These are phyloP conservation scores for Garrulus glandarius DNA, from an alignment of 2,797 vertebrate genomes.

Conservation along the genomic window DNA sequence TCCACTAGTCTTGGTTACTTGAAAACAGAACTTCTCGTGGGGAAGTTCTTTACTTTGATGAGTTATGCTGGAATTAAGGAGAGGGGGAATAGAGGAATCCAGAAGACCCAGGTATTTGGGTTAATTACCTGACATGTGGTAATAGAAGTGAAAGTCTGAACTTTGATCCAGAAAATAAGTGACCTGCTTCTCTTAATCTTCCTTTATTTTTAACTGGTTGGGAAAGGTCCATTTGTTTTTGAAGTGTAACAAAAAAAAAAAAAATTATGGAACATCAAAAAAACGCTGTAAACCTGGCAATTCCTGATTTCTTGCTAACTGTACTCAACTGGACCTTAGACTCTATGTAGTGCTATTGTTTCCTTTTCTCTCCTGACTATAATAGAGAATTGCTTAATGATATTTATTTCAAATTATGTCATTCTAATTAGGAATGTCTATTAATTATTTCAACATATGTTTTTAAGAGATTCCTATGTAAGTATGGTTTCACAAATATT, in stretches of 20 bases:
- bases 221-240: background rate
- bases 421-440: background rate
- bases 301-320: background rate
- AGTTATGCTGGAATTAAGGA: background rate
- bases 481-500: background rate
- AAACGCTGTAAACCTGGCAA: background rate
- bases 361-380: background rate
- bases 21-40: background rate
- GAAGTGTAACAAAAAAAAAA: background rate
- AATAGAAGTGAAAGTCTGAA: background rate
- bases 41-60: background rate
- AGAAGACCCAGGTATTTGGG: background rate
- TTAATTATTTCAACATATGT: background rate
- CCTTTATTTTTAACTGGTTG: background rate
- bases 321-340: background rate
- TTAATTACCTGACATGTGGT: background rate
- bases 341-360: background rate
- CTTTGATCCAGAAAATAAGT: background rate
- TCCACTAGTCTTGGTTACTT: background rate
- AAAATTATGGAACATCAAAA: no score
- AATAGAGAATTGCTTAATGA: background rate
- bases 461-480: background rate
- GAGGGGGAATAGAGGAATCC: background rate
- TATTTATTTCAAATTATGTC: background rate
- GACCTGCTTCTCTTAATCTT: background rate